Evolutionary conservation across 1,140 invertebrate genomes (phyloP).

Genomic region (Hycleus phaleratus): DNA sequence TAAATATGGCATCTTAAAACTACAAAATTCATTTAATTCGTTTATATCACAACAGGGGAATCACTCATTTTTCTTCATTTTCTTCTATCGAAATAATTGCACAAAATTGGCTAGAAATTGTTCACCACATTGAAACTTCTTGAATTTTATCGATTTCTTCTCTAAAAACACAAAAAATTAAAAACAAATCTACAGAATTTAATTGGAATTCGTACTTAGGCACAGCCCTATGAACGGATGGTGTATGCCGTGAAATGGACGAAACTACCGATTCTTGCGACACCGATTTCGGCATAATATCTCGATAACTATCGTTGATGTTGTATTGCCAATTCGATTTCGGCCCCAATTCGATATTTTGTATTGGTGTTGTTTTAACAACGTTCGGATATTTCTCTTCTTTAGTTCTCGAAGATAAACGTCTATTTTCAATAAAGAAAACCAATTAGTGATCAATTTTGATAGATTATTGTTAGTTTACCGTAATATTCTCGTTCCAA

Average conservation of each 20-base stretch:
- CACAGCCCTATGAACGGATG: slow-evolving; percentile 26
- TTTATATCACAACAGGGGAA: slow-evolving; percentile 22
- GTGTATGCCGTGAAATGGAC: slow-evolving; percentile 34
- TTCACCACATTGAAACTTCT: slow-evolving; percentile 33
- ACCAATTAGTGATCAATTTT: too few species aligned
- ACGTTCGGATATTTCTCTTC: slow-evolving; percentile 42
- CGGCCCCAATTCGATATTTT: slow-evolving; percentile 48
- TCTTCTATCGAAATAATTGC: slow-evolving; percentile 5
- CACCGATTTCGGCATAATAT: slow-evolving; percentile 35
- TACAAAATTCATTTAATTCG: slow-evolving; percentile 3
- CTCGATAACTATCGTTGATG: slow-evolving; percentile 27
- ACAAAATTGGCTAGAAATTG: background rate
- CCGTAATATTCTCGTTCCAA: slow-evolving; percentile 52
- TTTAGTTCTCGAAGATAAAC: slow-evolving; percentile 53
- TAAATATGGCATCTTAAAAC: slow-evolving; percentile 22
- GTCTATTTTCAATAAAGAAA: slow-evolving; percentile 32
- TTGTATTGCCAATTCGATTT: slow-evolving; percentile 52
- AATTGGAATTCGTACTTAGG: slow-evolving; percentile 13
- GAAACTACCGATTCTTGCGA: slow-evolving; percentile 44
- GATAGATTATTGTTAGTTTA: slow-evolving; percentile 22
- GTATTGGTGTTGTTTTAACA: slow-evolving; percentile 45
- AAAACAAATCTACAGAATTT: background rate
- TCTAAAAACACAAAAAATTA: slow-evolving; percentile 16
- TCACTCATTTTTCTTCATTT: slow-evolving; percentile 21
- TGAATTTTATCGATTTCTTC: slow-evolving; percentile 23